These are phyloP conservation scores for Cariama cristata DNA, from an alignment of 2,113 vertebrate genomes.

Conservation along the genomic window DNA sequence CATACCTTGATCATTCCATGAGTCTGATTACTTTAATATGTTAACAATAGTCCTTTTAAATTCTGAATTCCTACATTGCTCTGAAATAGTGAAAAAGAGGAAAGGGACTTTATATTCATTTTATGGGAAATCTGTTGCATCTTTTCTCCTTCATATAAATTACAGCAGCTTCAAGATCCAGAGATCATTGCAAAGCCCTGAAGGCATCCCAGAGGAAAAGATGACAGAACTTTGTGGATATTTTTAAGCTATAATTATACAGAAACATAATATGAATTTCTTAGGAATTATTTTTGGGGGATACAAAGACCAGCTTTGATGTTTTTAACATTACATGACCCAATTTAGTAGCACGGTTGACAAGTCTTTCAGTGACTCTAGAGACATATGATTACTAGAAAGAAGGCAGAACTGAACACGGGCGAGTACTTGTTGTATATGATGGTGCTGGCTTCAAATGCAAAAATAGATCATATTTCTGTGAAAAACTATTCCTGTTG, in stretches of 20 bases:
- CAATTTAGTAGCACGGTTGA: background rate
- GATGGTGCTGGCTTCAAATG: background rate
- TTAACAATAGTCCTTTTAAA: background rate
- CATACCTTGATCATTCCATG: background rate
- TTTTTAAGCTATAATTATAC: background rate
- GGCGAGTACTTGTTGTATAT: background rate
- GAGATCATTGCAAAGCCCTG: background rate
- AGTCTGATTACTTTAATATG: background rate
- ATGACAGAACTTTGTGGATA: background rate
- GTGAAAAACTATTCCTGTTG: background rate
- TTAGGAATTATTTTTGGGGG: background rate
- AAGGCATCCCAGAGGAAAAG: background rate
- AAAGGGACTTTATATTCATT: background rate
- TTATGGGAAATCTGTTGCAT: background rate
- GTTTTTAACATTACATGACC: background rate
- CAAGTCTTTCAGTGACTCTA: background rate
- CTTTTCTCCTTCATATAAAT: background rate
- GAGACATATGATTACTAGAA: background rate
- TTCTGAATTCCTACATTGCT: background rate
- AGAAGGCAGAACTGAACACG: background rate
- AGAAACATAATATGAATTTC: background rate
- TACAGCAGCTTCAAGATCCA: background rate
- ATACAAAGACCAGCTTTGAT: background rate
- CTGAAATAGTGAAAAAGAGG: background rate
- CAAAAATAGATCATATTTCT: background rate